Evolutionary conservation across 2,113 vertebrate genomes (phyloP).

Genomic region (Clarias gariepinus): DNA sequence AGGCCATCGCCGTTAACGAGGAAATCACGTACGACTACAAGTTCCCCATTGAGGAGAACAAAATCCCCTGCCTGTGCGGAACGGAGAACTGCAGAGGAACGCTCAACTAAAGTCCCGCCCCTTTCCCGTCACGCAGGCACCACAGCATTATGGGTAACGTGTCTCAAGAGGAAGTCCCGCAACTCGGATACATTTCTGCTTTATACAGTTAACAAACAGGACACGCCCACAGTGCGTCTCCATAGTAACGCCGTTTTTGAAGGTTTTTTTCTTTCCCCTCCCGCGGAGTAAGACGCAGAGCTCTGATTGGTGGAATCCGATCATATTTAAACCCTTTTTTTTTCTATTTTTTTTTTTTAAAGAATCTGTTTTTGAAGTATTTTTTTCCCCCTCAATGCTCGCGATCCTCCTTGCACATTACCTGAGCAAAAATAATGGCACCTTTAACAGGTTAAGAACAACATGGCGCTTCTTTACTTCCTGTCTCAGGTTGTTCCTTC

Average conservation of each 20-base stretch:
- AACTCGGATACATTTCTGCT: neutral
- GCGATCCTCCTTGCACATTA: neutral
- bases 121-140: neutral
- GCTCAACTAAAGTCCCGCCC: conserved; percentile 76
- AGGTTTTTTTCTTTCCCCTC: neutral
- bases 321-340: neutral
- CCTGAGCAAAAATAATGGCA: neutral
- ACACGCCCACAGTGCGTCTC: neutral
- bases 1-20: conserved; percentile 88
- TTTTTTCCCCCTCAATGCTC: too few relatives aligned
- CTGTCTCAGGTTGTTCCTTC: neutral
- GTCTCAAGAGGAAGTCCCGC: neutral
- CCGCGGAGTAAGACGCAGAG: neutral
- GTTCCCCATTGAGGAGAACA: conserved; percentile 96
- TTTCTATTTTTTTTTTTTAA: neutral
- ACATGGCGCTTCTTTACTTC: neutral
- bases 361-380: neutral
- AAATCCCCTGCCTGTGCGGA: conserved; percentile 92
- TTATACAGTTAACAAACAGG: neutral
- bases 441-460: neutral
- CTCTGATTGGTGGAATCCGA: neutral
- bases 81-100: conserved; percentile 91
- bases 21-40: conserved; percentile 98
- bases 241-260: neutral
- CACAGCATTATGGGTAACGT: conserved; percentile 12